Evolutionary conservation across 2,113 vertebrate genomes (phyloP).

Genomic region (Stigmatopora nigra): DNA sequence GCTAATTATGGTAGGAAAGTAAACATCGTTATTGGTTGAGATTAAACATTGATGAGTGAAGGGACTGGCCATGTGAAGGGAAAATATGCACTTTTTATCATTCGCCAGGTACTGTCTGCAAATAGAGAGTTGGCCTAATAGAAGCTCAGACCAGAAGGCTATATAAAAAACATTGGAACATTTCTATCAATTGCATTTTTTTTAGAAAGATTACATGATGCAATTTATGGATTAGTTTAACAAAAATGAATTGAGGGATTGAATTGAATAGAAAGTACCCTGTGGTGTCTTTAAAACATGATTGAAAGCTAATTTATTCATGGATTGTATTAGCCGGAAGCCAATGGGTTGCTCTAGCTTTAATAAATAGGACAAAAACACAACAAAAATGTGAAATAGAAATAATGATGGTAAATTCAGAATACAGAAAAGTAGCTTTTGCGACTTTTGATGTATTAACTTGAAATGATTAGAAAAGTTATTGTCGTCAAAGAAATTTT

Average conservation of each 20-base stretch:
- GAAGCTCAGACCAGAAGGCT: not conserved
- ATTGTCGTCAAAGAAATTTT: no score
- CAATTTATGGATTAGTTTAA: slow-evolving; percentile 1
- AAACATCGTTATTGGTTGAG: slow-evolving; percentile 45
- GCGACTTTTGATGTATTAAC: not conserved
- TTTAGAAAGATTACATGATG: not conserved
- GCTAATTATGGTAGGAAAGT: slow-evolving; percentile 60
- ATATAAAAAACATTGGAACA: not conserved
- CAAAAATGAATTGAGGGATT: not conserved
- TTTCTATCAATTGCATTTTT: not conserved
- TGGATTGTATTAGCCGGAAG: not conserved
- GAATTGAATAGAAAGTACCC: not conserved
- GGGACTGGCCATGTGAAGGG: slow-evolving; percentile 22
- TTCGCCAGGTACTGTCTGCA: slow-evolving; percentile 26
- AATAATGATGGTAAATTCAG: not conserved
- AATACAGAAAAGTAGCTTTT: not conserved
- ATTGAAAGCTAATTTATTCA: slow-evolving; percentile 5
- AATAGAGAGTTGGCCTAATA: slow-evolving; percentile 12
- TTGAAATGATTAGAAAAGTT: no score
- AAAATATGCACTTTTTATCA: slow-evolving; percentile 21
- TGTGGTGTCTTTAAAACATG: not conserved
- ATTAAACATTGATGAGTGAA: slow-evolving; percentile 44
- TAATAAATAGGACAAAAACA: not conserved
- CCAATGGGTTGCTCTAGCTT: not conserved
- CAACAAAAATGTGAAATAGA: no score